Evolutionary conservation across 2,797 vertebrate genomes (phyloP).

Genomic region (Hyperoplus lanceolatus): DNA sequence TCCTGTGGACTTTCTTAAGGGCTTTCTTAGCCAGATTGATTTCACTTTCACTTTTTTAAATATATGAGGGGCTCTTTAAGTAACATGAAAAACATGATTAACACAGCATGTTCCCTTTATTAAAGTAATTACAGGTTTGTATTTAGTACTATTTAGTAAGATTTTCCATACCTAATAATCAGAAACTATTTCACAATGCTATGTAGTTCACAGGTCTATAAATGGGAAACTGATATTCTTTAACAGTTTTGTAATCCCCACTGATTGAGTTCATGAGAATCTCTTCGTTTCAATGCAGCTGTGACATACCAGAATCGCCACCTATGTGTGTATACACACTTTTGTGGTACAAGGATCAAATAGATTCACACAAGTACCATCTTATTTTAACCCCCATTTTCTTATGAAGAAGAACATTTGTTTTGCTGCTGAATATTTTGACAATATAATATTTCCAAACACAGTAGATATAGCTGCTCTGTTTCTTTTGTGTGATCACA

Average conservation of each 20-base stretch:
- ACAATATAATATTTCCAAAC: neutral
- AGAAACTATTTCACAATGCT: conserved; percentile 18
- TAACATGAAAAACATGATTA: conserved; percentile 52
- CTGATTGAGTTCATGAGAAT: neutral
- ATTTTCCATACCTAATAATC: conserved; percentile 23
- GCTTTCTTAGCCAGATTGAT: conserved; percentile 42
- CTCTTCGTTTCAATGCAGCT: neutral
- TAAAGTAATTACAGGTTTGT: conserved; percentile 43
- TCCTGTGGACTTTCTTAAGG: conserved; percentile 24
- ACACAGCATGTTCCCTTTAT: conserved; percentile 55
- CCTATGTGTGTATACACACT: neutral
- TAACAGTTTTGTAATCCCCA: conserved; percentile 1
- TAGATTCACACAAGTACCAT: neutral
- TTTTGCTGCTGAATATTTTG: neutral
- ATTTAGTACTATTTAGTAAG: conserved; percentile 42
- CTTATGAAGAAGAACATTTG: neutral
- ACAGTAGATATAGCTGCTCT: neutral
- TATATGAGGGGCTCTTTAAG: too few species aligned
- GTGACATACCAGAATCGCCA: neutral
- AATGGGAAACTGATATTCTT: neutral
- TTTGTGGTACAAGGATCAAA: neutral
- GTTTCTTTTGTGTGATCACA: neutral
- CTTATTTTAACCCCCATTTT: neutral
- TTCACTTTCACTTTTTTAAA: conserved; percentile 1
- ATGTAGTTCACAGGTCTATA: neutral